These are phyloP conservation scores for Tetragonula carbonaria DNA, from an alignment of 2,888 invertebrate species.

Conservation along the genomic window DNA sequence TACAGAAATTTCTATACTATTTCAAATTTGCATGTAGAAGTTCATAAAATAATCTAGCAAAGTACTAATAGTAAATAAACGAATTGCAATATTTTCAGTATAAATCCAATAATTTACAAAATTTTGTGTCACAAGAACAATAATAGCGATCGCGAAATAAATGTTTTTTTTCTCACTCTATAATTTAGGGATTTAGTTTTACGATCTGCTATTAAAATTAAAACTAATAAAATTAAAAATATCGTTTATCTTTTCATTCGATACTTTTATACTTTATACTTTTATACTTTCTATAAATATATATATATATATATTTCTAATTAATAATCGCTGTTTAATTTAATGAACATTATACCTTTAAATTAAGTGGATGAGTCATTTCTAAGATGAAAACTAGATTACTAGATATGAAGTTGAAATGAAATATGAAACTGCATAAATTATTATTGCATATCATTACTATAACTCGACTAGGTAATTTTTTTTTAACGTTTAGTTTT, in stretches of 20 bases:
- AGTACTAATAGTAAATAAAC: not conserved
- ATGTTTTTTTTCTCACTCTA: not conserved
- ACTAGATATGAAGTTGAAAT: not conserved
- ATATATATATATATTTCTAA: not conserved
- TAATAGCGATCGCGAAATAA: not conserved
- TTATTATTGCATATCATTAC: not conserved
- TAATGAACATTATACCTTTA: not conserved
- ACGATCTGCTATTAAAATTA: not conserved
- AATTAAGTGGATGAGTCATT: not conserved
- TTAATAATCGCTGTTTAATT: not conserved
- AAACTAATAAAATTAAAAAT: not conserved
- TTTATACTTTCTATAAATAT: not conserved
- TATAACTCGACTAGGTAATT: not conserved
- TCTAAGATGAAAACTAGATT: no score
- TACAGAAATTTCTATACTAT: constrained; percentile 15
- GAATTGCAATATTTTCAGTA: not conserved
- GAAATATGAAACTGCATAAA: not conserved
- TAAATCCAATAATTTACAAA: not conserved
- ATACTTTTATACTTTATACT: not conserved
- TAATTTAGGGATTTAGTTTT: not conserved
- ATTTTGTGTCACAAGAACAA: not conserved
- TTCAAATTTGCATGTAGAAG: not conserved
- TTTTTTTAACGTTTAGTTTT: not conserved
- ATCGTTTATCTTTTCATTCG: not conserved
- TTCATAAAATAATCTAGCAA: not conserved